Base-by-base conservation (phyloP, 2,797 vertebrate species). In the Amblyopsis hoosieri region DNA sequence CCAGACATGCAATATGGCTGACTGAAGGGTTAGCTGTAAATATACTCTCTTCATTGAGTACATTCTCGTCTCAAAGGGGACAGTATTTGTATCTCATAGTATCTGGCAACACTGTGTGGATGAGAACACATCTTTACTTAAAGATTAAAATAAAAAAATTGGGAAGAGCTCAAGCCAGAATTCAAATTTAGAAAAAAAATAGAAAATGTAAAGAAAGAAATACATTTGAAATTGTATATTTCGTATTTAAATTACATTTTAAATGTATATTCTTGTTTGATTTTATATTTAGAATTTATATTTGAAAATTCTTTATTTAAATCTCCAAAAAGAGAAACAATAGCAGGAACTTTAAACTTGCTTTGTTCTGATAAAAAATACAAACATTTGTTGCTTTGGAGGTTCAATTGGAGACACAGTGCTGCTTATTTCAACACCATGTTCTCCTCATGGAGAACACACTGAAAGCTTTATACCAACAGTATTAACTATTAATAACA, bases 381-480 rank as follows among this genome's bases (percentile, higher is more conserved):
- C 58, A 10, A 69, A 64, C 61, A 54, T 66, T 45, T 60, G 60
- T n/a, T 57, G 57, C 55, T n/a, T 66, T 47, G 54, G 81, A 75
- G 68, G 66, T 75, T 66, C 56, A 55, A 12, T 19, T 12, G 58
- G 55, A 76, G 82, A 85, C 81, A 66, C 83, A 70, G 78, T 87
- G 90, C 91, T 92, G 91, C 90, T 78, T 91, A 87, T 84, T 78
- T 71, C 83, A 76, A 74, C 75, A 64, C 49, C 64, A 66, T 72
- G 64, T 75, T 73, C 85, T 87, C 80, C 76, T 37, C 60, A n/a
- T 62, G 67, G 83, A 81, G 81, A 78, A 75, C 52, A 74, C 72
- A 67, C 73, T 70, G 74, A 92, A 92, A 91, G 91, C 92, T 93
- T 92, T 92, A 95, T 92, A 93, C 92, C 93, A 94, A 92, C 91